A percentile compares a stretch with the other conserved stretches of the same genome.
phyloP scores from a whole-genome alignment of 2,797 vertebrate species.

The Pseudochirops cupreus region DNA sequence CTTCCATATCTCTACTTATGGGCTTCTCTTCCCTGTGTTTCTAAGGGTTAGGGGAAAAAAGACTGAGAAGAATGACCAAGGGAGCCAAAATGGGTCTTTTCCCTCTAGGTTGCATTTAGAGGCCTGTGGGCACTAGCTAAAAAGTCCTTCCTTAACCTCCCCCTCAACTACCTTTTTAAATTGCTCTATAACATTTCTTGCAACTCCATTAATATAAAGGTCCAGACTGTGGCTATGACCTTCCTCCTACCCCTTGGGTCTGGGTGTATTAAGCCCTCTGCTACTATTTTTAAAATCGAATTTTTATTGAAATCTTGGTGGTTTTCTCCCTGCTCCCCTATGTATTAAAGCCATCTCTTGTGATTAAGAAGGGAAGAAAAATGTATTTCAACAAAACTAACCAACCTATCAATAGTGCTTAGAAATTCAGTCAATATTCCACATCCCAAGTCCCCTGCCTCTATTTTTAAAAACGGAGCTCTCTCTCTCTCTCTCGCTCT shows the following conservation, averaged over 20 bases:
- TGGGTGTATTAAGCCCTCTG: background rate
- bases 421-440: background rate
- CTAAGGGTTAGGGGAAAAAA: background rate
- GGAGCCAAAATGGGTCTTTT: background rate
- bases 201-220: too few species aligned
- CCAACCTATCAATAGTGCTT: background rate
- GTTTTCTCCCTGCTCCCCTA: background rate
- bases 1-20: background rate
- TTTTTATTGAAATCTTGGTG: background rate
- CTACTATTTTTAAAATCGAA: background rate
- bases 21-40: background rate
- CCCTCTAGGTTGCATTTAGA: background rate
- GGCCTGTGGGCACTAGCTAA: background rate
- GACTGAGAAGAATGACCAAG: background rate
- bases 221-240: background rate
- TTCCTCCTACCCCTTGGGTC: background rate
- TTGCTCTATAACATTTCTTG: background rate
- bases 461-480: background rate
- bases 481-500: too few species aligned
- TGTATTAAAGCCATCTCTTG: background rate
- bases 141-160: background rate
- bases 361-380: background rate
- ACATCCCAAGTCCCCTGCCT: background rate
- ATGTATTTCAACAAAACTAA: background rate
- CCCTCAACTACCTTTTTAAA: background rate